Base-by-base conservation (phyloP, 2,797 vertebrate genomes). In the Chromobotia macracanthus region DNA sequence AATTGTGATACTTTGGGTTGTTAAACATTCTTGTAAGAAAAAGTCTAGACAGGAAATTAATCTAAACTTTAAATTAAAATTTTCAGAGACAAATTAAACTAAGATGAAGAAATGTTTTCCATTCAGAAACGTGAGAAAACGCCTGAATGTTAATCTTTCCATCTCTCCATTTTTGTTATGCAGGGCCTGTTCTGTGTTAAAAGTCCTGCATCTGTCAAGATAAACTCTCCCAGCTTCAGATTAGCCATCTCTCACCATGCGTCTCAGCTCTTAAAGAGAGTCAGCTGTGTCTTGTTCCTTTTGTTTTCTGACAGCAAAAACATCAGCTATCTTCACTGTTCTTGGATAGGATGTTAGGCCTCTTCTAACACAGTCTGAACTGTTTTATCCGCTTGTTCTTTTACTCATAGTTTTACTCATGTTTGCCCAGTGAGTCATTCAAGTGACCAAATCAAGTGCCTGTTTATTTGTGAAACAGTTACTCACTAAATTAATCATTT, bases 121-220 rank as follows among this genome's bases (percentile, higher is more conserved):
- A 28, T 28, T 64, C 4, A 10, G 18, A 64, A 38, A 12, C 9
- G 0, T 64, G 2, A 38, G 10, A 5, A n/a, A 64, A 18, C 31
- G 18, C 31, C 18, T 19, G 18, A 11, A 5, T 13, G 13, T 16
- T 61, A 61, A 61, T 38, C 31, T 64, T 19, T 31, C 18, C 61
- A 63, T 51, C 25, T 65, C 15, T 19, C 9, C 18, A 8, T 64
- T n/a, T 38, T 9, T 19, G 61, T 65, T 19, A 75, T 41, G 28
- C 60, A 65, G 21, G 28, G n/a, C 31, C 73, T 65, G 73, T 53
- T 41, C 63, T 75, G 19, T 76, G 11, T 76, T 67, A 56, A 76
- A 60, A 11, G 23, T 67, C 21, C 16, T 16, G 8, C 35, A 28
- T 38, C 6, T 56, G 50, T 56, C 63, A 67, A 15, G 12, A 38